A percentile compares a stretch with the other conserved stretches of the same genome.
phyloP scores from a whole-genome alignment of 1,140 invertebrate genomes.

The Diorhabda elongata region DNA sequence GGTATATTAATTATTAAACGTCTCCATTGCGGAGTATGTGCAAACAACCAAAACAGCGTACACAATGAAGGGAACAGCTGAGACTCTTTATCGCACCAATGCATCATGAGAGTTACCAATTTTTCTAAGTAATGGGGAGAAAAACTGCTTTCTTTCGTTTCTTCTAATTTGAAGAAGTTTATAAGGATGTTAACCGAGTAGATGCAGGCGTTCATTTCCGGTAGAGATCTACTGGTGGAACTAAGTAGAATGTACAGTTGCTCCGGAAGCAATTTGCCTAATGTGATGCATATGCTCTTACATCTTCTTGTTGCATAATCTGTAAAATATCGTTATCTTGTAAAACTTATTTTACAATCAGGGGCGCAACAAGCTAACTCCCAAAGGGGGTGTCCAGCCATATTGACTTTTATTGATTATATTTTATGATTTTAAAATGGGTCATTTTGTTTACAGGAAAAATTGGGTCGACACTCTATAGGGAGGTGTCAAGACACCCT shows the following conservation, averaged over 20 bases:
- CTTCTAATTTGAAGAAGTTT: conserved; percentile 50
- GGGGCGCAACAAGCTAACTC: background rate
- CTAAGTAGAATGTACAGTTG: conserved; percentile 50
- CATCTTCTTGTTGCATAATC: conserved; percentile 53
- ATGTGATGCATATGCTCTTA: conserved; percentile 46
- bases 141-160: conserved; percentile 33
- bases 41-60: conserved; percentile 61
- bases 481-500: too few species aligned
- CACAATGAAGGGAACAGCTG: conserved; percentile 57
- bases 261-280: conserved; percentile 44
- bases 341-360: background rate
- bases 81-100: conserved; percentile 61
- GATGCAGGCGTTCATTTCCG: conserved; percentile 52
- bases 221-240: conserved; percentile 52
- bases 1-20: conserved; percentile 31
- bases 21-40: conserved; percentile 38
- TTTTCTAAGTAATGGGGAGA: conserved; percentile 42
- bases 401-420: too few species aligned
- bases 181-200: conserved; percentile 50
- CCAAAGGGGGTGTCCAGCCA: background rate
- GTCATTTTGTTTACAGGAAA: too few species aligned
- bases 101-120: conserved; percentile 53
- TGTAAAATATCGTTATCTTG: conserved; percentile 39
- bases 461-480: too few species aligned
- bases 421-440: too few species aligned